Percentiles rank a stretch among this genome's conserved stretches.
Conservation (phyloP, 1,140 invertebrate genomes). For the Coenobita brevimanus region DNA sequence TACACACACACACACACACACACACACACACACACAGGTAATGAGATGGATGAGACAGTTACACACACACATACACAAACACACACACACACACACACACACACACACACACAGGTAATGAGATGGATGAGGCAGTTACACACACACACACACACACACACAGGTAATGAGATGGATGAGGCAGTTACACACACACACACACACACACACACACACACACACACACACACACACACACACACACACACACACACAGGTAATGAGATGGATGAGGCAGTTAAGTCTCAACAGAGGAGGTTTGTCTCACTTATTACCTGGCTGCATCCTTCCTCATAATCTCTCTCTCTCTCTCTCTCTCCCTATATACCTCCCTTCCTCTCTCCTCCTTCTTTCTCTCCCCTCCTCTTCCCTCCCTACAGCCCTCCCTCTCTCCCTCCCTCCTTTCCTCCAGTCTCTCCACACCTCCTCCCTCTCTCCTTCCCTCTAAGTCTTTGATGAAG, state of each 20-base stretch:
- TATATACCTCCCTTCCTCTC: no score
- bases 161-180: not conserved
- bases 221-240: not conserved
- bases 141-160: not conserved
- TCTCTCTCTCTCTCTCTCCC: no score
- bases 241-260: not conserved
- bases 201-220: slow-evolving; percentile 6
- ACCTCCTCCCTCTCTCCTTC: no score
- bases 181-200: not conserved
- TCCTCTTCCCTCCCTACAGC: no score
- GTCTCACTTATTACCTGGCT: not conserved
- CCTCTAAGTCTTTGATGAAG: no score
- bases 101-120: no score
- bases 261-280: not conserved
- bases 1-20: not conserved
- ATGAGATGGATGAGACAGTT: not conserved
- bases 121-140: no score
- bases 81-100: no score
- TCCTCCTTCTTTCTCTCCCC: no score
- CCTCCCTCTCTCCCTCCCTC: no score
- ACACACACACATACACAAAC: not conserved
- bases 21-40: not conserved
- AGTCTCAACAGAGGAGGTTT: not conserved
- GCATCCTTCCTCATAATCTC: no score
- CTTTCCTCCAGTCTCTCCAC: no score